Evolutionary conservation across 2,888 invertebrate genomes (phyloP).

Genomic region (Drosophila eohydei): DNA sequence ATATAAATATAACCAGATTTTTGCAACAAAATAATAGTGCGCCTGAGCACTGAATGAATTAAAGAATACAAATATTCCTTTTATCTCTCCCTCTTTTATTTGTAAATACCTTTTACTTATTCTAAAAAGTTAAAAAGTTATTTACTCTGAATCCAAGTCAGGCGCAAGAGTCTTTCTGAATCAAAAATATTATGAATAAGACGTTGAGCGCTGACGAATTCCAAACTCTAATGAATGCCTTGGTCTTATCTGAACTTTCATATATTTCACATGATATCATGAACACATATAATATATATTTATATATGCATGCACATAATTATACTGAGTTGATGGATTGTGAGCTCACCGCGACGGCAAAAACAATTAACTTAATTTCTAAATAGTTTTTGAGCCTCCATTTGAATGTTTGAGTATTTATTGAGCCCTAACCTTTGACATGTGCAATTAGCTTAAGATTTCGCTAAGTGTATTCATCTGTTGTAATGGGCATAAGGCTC

Average conservation of each 20-base stretch:
- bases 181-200: conserved; percentile 22
- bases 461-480: background rate
- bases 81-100: no score
- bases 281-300: conserved; percentile 10
- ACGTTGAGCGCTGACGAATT: conserved; percentile 11
- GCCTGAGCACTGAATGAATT: no score
- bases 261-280: conserved; percentile 48
- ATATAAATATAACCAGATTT: no score
- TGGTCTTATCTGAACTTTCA: conserved; percentile 26
- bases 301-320: background rate
- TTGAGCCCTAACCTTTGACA: conserved; percentile 22
- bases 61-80: background rate
- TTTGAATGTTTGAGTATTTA: background rate
- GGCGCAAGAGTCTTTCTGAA: background rate
- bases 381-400: conserved; percentile 3
- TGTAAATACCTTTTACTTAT: background rate
- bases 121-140: background rate
- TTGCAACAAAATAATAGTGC: no score
- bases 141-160: background rate
- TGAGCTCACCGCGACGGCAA: conserved; percentile 10
- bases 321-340: conserved; percentile 26
- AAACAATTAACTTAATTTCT: conserved; percentile 33
- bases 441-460: conserved; percentile 13
- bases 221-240: conserved; percentile 25
- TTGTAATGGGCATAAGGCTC: background rate